Conservation (phyloP, 2,113 vertebrate species). For the Perca fluviatilis region DNA sequence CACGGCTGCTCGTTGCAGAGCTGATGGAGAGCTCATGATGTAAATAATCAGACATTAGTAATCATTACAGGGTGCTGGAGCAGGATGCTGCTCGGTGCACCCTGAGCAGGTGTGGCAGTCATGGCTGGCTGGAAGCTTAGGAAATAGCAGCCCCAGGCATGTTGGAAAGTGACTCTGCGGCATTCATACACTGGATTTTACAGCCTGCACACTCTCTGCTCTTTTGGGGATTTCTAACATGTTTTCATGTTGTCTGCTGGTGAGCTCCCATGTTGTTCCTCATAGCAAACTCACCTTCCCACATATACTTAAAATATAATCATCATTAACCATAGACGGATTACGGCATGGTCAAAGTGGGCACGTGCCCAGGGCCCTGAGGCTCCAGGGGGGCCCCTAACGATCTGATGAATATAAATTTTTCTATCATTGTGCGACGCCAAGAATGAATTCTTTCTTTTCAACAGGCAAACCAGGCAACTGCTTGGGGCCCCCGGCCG, state of each 20-base stretch:
- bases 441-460: too few species aligned
- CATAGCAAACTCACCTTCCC: neutral
- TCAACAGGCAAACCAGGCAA: too few species aligned
- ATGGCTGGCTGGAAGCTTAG: conserved; percentile 3
- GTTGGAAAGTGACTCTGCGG: neutral
- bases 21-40: conserved; percentile 1
- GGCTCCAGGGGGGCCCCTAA: too few species aligned
- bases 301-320: neutral
- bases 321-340: too few species aligned
- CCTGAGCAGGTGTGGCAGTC: conserved; percentile 6
- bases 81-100: neutral
- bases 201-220: neutral
- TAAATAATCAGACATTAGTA: neutral
- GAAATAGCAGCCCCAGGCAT: neutral
- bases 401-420: too few species aligned
- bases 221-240: neutral
- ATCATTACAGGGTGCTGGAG: neutral
- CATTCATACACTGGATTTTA: neutral
- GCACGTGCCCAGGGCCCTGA: too few species aligned
- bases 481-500: too few species aligned
- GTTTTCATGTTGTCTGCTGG: neutral
- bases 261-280: neutral
- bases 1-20: neutral
- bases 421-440: too few species aligned
- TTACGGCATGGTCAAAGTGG: too few species aligned